Conservation (phyloP, 2,888 invertebrate genomes). For the Drosophila eohydei region DNA sequence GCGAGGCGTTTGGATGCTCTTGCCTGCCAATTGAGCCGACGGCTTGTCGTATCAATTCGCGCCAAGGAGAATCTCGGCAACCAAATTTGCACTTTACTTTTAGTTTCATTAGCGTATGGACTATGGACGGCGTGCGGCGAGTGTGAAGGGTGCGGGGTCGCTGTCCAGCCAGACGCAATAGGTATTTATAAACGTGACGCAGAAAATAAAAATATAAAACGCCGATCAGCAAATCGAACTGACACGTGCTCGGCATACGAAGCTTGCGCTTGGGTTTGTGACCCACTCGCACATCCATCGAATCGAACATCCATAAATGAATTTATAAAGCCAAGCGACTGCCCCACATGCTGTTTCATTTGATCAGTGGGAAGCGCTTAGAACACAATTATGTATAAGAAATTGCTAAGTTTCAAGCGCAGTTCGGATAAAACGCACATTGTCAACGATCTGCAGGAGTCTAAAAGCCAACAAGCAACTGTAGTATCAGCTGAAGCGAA, state of each 20-base stretch:
- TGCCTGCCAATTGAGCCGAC: slow-evolving; percentile 43
- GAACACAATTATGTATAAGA: slow-evolving; percentile 78
- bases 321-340: slow-evolving; percentile 68
- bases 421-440: slow-evolving; percentile 39
- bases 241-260: slow-evolving; percentile 52
- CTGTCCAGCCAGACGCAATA: slow-evolving; percentile 29
- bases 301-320: slow-evolving; percentile 17
- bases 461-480: slow-evolving; percentile 39
- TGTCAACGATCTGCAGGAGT: slow-evolving; percentile 7
- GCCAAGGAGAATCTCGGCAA: slow-evolving; percentile 70
- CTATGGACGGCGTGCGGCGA: background rate
- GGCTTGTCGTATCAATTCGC: slow-evolving; percentile 46
- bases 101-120: slow-evolving; percentile 62
- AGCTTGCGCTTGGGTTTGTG: slow-evolving; percentile 23
- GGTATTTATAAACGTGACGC: slow-evolving; percentile 72
- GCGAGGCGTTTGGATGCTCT: slow-evolving; percentile 41
- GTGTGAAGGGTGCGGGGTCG: background rate
- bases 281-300: slow-evolving; percentile 41
- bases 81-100: slow-evolving; percentile 70
- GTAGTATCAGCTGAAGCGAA: slow-evolving; percentile 60
- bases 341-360: slow-evolving; percentile 64
- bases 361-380: slow-evolving; percentile 49
- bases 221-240: slow-evolving; percentile 44
- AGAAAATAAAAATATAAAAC: slow-evolving; percentile 26
- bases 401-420: slow-evolving; percentile 77